Evolutionary conservation across 2,888 invertebrate species (phyloP).

Genomic region (Thysanoteuthis rhombus): DNA sequence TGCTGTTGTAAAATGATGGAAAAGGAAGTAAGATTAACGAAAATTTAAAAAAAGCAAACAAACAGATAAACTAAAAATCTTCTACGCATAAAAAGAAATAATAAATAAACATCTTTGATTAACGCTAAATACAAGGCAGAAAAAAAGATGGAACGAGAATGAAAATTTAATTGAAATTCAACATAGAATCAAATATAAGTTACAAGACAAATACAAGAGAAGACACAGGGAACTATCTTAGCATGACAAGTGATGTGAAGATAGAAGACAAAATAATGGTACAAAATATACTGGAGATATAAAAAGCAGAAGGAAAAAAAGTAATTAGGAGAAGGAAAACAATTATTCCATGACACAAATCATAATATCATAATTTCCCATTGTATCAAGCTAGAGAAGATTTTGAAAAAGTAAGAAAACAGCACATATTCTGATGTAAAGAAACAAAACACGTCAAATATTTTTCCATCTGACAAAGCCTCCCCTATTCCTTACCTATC

Average conservation of each 20-base stretch:
- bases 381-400: neutral
- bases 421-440: neutral
- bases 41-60: neutral
- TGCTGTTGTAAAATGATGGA: too few species aligned
- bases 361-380: neutral
- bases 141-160: neutral
- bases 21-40: neutral
- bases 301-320: neutral
- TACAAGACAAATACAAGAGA: neutral
- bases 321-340: neutral
- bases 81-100: neutral
- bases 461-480: neutral
- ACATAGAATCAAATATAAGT: neutral
- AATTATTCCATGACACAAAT: neutral
- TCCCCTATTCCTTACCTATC: neutral
- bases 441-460: neutral
- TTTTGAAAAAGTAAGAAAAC: neutral
- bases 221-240: neutral
- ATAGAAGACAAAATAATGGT: neutral
- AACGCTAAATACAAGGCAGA: neutral
- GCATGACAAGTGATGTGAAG: neutral
- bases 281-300: neutral
- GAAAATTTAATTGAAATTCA: neutral
- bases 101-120: neutral
- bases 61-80: neutral